Conservation (phyloP, 2,113 vertebrate genomes). For the Planiliza haematocheilus region DNA sequence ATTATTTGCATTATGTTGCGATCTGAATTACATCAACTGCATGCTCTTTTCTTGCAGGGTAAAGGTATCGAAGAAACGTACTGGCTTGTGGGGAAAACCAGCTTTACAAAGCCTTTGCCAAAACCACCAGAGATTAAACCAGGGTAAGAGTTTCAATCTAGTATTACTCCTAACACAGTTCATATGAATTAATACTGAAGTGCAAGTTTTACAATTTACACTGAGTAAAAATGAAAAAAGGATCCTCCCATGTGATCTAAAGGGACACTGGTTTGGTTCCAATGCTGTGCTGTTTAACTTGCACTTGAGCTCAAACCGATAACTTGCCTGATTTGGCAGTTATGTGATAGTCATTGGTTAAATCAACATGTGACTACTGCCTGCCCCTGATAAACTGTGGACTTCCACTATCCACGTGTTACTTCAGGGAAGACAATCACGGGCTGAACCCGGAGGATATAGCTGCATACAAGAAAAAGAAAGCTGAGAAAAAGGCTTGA, state of each 20-base stretch:
- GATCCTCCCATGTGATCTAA: neutral
- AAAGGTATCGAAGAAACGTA: slow-evolving; percentile 94
- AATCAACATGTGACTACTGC: neutral
- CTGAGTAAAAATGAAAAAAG: neutral
- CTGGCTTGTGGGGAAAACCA: slow-evolving; percentile 90
- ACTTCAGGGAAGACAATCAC: slow-evolving; percentile 88
- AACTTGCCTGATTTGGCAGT: too few relatives aligned
- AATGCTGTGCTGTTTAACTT: neutral
- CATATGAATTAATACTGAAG: neutral
- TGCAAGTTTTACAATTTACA: too few relatives aligned
- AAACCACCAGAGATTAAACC: slow-evolving; percentile 88
- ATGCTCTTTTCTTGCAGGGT: slow-evolving; percentile 80
- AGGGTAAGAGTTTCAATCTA: slow-evolving; percentile 84
- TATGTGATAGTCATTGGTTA: neutral
- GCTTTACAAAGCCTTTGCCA: slow-evolving; percentile 90
- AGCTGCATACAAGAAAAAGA: slow-evolving; percentile 89
- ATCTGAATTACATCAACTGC: neutral
- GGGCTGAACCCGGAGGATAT: slow-evolving; percentile 88
- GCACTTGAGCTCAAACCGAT: neutral
- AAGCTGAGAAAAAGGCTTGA: slow-evolving; percentile 87
- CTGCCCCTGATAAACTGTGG: slow-evolving; percentile 3
- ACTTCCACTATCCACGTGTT: slow-evolving; percentile 69
- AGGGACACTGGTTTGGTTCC: neutral
- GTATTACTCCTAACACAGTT: neutral
- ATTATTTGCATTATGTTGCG: neutral